Conservation (phyloP, 2,113 vertebrate genomes). For the Ptilorrhoa leucosticta region DNA sequence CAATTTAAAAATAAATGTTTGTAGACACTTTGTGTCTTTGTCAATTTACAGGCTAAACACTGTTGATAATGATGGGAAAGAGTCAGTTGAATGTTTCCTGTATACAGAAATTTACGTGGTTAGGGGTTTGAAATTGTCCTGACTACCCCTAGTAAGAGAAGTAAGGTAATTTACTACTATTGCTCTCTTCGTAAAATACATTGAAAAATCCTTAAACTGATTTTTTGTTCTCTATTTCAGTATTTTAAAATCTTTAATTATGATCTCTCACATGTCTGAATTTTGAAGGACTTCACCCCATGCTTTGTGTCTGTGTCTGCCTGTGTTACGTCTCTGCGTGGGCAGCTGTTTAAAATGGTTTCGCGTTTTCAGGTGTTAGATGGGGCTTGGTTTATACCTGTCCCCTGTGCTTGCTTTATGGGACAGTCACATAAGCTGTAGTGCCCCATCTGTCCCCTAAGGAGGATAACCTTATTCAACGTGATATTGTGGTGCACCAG, state of each 20-base stretch:
- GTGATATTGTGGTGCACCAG: not conserved
- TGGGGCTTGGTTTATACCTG: not conserved
- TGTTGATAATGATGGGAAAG: not conserved
- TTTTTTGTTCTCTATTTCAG: not conserved
- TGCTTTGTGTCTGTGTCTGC: not conserved
- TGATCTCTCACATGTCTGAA: not conserved
- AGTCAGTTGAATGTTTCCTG: not conserved
- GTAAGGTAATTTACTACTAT: not conserved
- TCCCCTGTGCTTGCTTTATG: not conserved
- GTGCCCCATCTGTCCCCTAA: not conserved
- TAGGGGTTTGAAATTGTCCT: not conserved
- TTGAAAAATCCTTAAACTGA: not conserved
- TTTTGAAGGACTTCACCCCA: not conserved
- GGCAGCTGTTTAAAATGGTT: not conserved
- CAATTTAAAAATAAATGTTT: not conserved
- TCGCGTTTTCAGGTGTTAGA: not conserved
- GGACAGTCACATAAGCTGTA: not conserved
- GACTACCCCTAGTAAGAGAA: not conserved
- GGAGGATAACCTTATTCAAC: not conserved
- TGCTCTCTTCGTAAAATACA: not conserved
- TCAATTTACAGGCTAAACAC: not conserved
- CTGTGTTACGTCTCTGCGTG: fast-evolving
- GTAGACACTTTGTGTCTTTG: not conserved
- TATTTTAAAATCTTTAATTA: not conserved
- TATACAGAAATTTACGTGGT: not conserved